These are phyloP conservation scores for Montifringilla adamsi DNA, from an alignment of 2,113 vertebrate species.

Conservation along the genomic window DNA sequence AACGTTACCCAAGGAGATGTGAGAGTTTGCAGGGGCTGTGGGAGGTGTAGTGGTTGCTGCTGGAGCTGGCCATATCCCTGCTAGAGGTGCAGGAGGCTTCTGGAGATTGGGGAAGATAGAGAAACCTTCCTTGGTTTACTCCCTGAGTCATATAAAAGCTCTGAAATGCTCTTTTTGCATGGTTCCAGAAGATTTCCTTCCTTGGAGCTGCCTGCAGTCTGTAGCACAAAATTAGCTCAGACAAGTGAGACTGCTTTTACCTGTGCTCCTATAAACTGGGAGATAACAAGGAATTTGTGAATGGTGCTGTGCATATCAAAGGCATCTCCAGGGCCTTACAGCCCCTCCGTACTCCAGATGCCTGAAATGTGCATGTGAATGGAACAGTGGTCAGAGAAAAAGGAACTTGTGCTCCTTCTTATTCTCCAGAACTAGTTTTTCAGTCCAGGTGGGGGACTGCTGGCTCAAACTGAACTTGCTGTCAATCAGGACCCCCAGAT, in stretches of 20 bases:
- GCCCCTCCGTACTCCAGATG: not conserved
- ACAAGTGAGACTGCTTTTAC: not conserved
- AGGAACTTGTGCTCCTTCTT: not conserved
- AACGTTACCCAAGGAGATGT: constrained; percentile 14
- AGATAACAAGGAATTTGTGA: not conserved
- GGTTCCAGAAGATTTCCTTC: not conserved
- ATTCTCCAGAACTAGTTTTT: not conserved
- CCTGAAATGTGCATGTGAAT: not conserved
- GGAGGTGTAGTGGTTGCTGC: not conserved
- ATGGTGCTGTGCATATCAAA: not conserved
- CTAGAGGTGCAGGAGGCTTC: not conserved
- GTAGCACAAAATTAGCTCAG: not conserved
- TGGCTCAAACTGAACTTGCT: not conserved
- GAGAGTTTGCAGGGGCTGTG: not conserved
- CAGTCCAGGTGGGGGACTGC: not conserved
- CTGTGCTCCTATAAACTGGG: not conserved
- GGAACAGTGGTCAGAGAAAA: not conserved
- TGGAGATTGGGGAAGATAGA: not conserved
- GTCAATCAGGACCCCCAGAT: not conserved
- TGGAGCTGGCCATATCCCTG: not conserved
- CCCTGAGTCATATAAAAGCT: not conserved
- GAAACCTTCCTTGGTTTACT: not conserved
- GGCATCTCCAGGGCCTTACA: not conserved
- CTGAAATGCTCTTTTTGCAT: not conserved
- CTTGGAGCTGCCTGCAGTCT: not conserved